Percentiles rank a stretch among this genome's conserved stretches.
These are phyloP conservation scores for Hemicordylus capensis DNA, from an alignment of 2,113 vertebrate species.

Conservation along the genomic window DNA sequence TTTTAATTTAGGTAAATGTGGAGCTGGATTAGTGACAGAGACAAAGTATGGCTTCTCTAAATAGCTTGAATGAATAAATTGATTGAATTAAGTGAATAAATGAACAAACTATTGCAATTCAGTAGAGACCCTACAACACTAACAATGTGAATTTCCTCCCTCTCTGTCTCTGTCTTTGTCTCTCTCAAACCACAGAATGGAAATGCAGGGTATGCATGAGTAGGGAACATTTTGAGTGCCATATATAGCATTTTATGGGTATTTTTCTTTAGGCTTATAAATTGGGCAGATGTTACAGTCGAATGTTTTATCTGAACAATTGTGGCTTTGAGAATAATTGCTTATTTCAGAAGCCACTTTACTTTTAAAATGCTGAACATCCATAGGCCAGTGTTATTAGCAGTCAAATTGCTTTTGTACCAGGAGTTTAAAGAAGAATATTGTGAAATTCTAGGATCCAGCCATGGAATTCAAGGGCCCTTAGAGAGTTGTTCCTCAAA, in stretches of 20 bases:
- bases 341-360: background rate
- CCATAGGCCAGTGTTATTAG: background rate
- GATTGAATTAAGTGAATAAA: slow-evolving; percentile 55
- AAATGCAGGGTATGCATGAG: background rate
- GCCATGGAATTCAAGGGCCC: background rate
- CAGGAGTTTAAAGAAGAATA: background rate
- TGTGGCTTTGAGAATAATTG: background rate
- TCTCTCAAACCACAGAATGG: slow-evolving; percentile 17
- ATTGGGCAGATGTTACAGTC: background rate
- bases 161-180: no score
- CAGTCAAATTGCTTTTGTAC: background rate
- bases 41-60: slow-evolving; percentile 52
- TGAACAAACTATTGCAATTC: slow-evolving; percentile 40
- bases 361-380: background rate
- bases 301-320: background rate
- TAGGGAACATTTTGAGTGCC: background rate
- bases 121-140: slow-evolving; percentile 1
- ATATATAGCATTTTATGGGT: background rate
- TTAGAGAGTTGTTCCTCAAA: background rate
- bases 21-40: slow-evolving; percentile 49
- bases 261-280: background rate
- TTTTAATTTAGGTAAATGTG: slow-evolving; percentile 59
- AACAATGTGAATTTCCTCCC: slow-evolving; percentile 29
- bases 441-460: background rate
- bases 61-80: slow-evolving; percentile 49